A percentile compares a stretch with the other conserved stretches of the same genome.
Evolutionary conservation across 2,113 vertebrate genomes (phyloP).

Genomic region (Gallinago jamesoni): DNA sequence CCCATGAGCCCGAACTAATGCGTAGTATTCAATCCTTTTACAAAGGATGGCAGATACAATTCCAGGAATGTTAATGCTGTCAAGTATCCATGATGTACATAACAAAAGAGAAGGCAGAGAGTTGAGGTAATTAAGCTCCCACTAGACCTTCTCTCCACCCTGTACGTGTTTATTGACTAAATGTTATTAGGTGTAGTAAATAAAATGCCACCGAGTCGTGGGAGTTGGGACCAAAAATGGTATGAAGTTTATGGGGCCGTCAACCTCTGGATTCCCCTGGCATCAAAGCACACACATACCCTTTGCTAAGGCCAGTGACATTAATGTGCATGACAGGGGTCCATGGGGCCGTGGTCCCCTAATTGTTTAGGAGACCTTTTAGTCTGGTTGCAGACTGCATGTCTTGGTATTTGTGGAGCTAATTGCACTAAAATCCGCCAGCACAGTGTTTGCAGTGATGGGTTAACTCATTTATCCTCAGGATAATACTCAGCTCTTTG

Average conservation of each 20-base stretch:
- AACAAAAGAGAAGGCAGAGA: constrained; percentile 70
- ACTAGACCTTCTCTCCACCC: constrained; percentile 49
- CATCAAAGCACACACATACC: constrained; percentile 76
- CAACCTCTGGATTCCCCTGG: constrained; percentile 56
- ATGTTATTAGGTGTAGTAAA: constrained; percentile 69
- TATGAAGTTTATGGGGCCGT: constrained; percentile 50
- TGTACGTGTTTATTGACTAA: constrained; percentile 72
- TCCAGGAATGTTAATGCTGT: constrained; percentile 84
- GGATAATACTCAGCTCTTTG: constrained; percentile 64
- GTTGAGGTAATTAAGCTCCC: constrained; percentile 73
- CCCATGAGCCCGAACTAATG: constrained; percentile 77
- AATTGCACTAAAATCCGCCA: constrained; percentile 71
- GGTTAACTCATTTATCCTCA: constrained; percentile 65
- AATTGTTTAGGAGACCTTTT: constrained; percentile 81
- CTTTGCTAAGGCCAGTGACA: constrained; percentile 73
- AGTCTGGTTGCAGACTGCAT: constrained; percentile 75
- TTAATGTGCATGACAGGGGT: constrained; percentile 80
- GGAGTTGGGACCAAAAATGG: constrained; percentile 19
- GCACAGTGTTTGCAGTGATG: constrained; percentile 49
- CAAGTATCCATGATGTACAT: constrained; percentile 73
- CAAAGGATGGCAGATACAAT: constrained; percentile 78
- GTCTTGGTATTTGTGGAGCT: constrained; percentile 80
- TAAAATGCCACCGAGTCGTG: constrained; percentile 69
- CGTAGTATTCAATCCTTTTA: constrained; percentile 74
- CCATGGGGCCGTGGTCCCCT: constrained; percentile 71